phyloP scores from a whole-genome alignment of 2,888 invertebrate species.

The Ctenicera cuprea region DNA sequence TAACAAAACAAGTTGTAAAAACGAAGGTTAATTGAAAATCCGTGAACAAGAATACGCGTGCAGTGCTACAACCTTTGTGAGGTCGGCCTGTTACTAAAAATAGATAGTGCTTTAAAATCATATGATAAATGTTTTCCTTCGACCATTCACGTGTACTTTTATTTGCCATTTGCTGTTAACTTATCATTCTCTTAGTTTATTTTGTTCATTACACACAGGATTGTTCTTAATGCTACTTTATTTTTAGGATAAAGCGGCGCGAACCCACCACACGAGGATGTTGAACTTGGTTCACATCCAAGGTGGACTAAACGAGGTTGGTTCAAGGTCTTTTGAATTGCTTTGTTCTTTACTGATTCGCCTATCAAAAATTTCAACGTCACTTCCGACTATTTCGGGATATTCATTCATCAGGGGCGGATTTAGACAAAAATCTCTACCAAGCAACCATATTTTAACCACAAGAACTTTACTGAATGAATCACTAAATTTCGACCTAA shows the following conservation, averaged over 20 bases:
- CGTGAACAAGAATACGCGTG: conserved; percentile 17
- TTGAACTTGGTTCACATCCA: conserved; percentile 63
- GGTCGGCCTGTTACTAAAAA: conserved; percentile 35
- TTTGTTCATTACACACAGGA: conserved; percentile 26
- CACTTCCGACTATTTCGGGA: conserved; percentile 44
- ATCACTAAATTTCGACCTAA: too few relatives aligned
- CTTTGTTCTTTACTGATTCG: conserved; percentile 58
- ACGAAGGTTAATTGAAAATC: conserved; percentile 26
- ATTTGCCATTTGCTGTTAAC: conserved; percentile 17
- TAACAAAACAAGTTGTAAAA: conserved; percentile 28
- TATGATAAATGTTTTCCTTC: conserved; percentile 34
- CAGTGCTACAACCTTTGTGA: conserved; percentile 41
- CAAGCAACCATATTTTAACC: too few relatives aligned
- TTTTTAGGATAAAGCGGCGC: conserved; percentile 55
- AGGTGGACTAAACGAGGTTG: conserved; percentile 60
- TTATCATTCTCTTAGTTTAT: conserved; percentile 26
- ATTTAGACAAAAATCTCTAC: neutral
- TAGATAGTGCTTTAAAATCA: conserved; percentile 38
- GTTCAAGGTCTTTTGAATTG: conserved; percentile 61
- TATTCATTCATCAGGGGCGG: conserved; percentile 5
- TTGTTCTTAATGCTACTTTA: conserved; percentile 52
- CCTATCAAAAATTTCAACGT: conserved; percentile 39
- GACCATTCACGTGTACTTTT: conserved; percentile 10
- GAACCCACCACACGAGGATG: conserved; percentile 57
- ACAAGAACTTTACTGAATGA: too few relatives aligned